These are phyloP conservation scores for Halictus rubicundus DNA, from an alignment of 1,140 invertebrate genomes.

Conservation along the genomic window DNA sequence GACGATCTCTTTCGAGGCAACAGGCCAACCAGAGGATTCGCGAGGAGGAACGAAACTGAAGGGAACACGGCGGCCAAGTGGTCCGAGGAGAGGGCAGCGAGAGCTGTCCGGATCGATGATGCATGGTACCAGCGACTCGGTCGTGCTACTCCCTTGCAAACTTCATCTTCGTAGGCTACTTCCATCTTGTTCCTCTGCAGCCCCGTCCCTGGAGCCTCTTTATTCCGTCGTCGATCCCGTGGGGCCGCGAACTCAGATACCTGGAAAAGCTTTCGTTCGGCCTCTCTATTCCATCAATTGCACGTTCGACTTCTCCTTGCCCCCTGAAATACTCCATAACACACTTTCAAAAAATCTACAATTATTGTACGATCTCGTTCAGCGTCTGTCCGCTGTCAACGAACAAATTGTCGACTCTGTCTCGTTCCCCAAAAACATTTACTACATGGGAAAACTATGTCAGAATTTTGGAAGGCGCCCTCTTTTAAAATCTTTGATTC, in stretches of 20 bases:
- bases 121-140: constrained; percentile 62
- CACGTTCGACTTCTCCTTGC: background rate
- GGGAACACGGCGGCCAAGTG: constrained; percentile 53
- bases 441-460: too few species aligned
- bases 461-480: too few species aligned
- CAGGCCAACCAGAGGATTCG: constrained; percentile 56
- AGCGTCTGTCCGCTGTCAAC: too few species aligned
- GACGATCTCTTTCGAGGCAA: constrained; percentile 48
- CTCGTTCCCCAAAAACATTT: too few species aligned
- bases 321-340: too few species aligned
- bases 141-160: constrained; percentile 66
- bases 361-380: too few species aligned
- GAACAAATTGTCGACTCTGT: too few species aligned
- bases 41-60: constrained; percentile 53
- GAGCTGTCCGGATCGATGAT: constrained; percentile 66
- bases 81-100: constrained; percentile 48
- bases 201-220: constrained; percentile 1
- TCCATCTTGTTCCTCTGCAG: constrained; percentile 25
- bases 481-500: too few species aligned
- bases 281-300: background rate
- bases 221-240: constrained; percentile 40
- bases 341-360: too few species aligned
- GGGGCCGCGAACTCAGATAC: constrained; percentile 28
- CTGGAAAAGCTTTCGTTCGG: constrained; percentile 6
- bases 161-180: constrained; percentile 60